Evolutionary conservation across 2,888 invertebrate species (phyloP).

Genomic region (Macrosoma leucophasiata): DNA sequence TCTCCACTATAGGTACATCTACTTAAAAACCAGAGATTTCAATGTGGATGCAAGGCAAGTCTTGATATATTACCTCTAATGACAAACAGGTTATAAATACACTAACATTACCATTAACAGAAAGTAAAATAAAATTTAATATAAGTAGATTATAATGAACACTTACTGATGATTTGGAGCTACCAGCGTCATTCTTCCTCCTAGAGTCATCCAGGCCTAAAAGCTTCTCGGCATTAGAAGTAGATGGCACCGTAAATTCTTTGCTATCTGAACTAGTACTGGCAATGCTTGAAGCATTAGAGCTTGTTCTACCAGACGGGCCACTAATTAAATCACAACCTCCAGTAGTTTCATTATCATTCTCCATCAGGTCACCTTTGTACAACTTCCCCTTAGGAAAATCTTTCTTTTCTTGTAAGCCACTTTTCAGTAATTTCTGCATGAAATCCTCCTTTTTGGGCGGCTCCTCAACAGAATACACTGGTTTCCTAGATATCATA

Average conservation of each 20-base stretch:
- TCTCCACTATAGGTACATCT: no score
- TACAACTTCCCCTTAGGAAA: slow-evolving; percentile 65
- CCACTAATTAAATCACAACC: slow-evolving; percentile 42
- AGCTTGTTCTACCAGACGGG: slow-evolving; percentile 51
- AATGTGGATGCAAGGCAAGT: no score
- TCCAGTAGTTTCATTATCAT: slow-evolving; percentile 39
- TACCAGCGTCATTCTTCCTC: slow-evolving; percentile 38
- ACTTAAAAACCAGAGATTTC: no score
- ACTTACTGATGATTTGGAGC: slow-evolving; percentile 48
- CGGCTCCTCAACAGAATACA: slow-evolving; percentile 34
- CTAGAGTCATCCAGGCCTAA: slow-evolving; percentile 51
- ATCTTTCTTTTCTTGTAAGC: slow-evolving; percentile 54
- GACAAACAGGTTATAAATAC: no score
- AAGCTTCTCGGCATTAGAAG: slow-evolving; percentile 62
- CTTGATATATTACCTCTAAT: no score
- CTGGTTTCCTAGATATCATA: slow-evolving; percentile 44
- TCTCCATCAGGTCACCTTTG: slow-evolving; percentile 47
- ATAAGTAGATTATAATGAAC: no score
- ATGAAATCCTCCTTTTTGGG: slow-evolving; percentile 57
- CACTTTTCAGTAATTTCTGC: slow-evolving; percentile 58
- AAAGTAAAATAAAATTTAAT: no score
- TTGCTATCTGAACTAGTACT: slow-evolving; percentile 57
- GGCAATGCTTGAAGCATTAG: slow-evolving; percentile 58
- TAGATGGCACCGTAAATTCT: slow-evolving; percentile 58
- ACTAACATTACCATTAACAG: no score